phyloP scores from a whole-genome alignment of 2,113 vertebrate genomes.

The Archilochus colubris region DNA sequence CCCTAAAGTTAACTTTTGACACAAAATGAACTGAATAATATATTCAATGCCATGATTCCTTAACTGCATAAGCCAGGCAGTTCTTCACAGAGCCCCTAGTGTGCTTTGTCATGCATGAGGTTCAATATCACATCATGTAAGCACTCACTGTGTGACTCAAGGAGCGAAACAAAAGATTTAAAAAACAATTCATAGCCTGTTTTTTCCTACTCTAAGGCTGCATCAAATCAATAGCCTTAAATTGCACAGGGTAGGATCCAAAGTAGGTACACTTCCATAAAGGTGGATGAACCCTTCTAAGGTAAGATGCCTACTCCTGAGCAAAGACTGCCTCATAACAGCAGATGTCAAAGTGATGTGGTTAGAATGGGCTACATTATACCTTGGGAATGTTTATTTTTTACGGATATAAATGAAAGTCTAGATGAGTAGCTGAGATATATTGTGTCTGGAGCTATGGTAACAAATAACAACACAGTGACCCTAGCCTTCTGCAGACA shows the following conservation, averaged over 20 bases:
- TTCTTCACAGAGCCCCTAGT: background rate
- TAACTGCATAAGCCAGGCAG: background rate
- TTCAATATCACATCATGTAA: background rate
- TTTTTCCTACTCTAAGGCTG: background rate
- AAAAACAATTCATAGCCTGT: background rate
- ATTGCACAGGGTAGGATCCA: background rate
- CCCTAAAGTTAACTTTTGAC: background rate
- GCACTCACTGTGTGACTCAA: background rate
- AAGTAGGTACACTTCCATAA: accelerated
- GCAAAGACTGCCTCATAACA: background rate
- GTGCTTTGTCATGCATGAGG: background rate
- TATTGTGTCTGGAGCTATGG: accelerated
- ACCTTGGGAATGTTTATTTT: background rate
- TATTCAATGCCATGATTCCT: background rate
- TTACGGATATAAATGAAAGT: background rate
- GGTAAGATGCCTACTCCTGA: background rate
- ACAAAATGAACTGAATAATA: background rate
- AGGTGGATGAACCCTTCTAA: background rate
- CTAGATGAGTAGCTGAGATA: background rate
- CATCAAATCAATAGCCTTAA: background rate
- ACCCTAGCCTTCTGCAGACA: background rate
- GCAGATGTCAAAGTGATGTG: background rate
- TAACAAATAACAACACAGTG: background rate
- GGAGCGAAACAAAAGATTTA: background rate
- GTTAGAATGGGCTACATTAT: background rate